These are phyloP conservation scores for Scleropages formosus DNA, from an alignment of 2,797 vertebrate species.

Conservation along the genomic window DNA sequence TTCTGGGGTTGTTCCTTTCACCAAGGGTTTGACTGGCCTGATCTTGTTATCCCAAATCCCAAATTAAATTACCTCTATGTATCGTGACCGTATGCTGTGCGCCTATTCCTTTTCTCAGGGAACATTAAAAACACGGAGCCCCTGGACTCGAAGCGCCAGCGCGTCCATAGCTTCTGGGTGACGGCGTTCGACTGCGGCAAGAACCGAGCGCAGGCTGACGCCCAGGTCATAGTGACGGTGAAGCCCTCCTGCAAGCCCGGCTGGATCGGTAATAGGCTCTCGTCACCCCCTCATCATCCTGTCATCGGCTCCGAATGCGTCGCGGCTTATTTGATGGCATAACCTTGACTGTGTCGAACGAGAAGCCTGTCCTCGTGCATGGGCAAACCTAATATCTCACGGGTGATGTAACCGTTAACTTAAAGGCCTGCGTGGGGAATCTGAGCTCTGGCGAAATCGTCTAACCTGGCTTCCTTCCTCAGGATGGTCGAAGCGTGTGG, in stretches of 20 bases:
- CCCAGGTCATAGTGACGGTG: slow-evolving; percentile 92
- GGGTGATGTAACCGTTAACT: not conserved
- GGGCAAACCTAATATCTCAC: not conserved
- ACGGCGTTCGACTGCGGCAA: slow-evolving; percentile 98
- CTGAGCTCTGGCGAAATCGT: not conserved
- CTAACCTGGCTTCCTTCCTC: slow-evolving; percentile 27
- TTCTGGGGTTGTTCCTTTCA: slow-evolving; percentile 36
- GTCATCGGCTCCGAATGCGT: not conserved
- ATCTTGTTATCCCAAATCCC: not conserved
- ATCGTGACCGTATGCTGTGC: not conserved
- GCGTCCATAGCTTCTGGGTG: slow-evolving; percentile 90
- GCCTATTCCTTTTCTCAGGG: slow-evolving; percentile 63
- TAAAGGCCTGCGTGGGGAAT: not conserved
- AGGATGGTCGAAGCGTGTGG: slow-evolving; percentile 97
- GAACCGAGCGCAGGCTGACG: slow-evolving; percentile 91
- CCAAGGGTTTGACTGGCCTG: slow-evolving; percentile 45
- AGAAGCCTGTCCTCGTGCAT: not conserved
- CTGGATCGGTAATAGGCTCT: slow-evolving; percentile 85
- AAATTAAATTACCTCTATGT: not conserved
- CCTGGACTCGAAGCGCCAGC: slow-evolving; percentile 86
- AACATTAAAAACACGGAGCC: slow-evolving; percentile 98
- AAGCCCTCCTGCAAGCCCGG: slow-evolving; percentile 97
- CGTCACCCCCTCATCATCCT: too few species aligned
- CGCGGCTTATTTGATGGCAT: not conserved
- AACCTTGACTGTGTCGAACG: not conserved